Evolutionary conservation across 2,797 vertebrate genomes (phyloP).

Genomic region (Artibeus jamaicensis): DNA sequence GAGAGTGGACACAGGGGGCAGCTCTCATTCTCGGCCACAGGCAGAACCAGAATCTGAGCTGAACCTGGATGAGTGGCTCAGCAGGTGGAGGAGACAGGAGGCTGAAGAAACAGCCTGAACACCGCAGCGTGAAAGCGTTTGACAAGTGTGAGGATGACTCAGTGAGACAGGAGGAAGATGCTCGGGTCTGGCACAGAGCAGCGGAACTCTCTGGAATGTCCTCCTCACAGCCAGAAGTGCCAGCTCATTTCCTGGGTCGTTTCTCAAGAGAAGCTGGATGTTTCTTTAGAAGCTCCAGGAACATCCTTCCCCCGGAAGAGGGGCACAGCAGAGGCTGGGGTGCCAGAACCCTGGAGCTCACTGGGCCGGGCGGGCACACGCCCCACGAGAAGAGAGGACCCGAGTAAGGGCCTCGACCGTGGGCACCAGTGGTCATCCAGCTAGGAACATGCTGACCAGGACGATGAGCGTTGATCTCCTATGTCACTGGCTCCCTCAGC

Average conservation of each 20-base stretch:
- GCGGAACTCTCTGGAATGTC: background rate
- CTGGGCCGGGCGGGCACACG: background rate
- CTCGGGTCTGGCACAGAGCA: background rate
- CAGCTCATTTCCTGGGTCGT: background rate
- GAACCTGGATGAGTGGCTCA: background rate
- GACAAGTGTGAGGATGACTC: background rate
- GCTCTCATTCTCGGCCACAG: background rate
- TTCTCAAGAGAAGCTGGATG: background rate
- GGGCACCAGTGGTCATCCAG: background rate
- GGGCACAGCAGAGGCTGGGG: background rate
- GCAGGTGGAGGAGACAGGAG: background rate
- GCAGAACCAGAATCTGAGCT: background rate
- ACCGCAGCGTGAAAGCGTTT: background rate
- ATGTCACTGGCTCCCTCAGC: background rate
- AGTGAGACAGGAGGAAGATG: background rate
- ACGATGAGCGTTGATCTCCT: no score
- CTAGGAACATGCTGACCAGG: background rate
- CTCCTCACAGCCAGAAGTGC: background rate
- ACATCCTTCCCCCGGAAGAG: background rate
- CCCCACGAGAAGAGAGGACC: fast-evolving
- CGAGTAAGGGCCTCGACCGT: background rate
- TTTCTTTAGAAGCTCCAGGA: background rate
- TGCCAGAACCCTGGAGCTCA: background rate
- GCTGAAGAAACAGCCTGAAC: background rate
- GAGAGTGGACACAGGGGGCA: fast-evolving